Evolutionary conservation across 2,113 vertebrate genomes (phyloP), one percentile per base, ranked within the genome.

Genomic region (Arizona elegans): DNA sequence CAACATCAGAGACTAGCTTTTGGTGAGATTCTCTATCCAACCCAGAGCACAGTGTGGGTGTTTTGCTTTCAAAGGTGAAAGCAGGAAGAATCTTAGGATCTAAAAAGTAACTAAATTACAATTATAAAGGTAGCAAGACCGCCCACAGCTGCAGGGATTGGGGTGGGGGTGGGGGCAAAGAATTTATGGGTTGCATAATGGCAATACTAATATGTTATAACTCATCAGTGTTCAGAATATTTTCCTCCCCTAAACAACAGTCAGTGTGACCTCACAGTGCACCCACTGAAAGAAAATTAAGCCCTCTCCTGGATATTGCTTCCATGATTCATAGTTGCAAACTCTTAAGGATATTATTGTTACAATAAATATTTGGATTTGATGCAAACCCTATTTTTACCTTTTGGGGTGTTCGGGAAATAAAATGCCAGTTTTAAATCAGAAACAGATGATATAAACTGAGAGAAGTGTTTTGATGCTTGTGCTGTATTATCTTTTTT

Each of bases 401-500:
- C 12, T 54, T 17, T 85, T 6, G 24, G 54, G 33, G 43, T 81
- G 5, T 65, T 56, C 8, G 29, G 43, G 21, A 62, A 93, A 58
- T 90, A 86, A 21, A 62, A 87, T 86, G 5, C 47, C 75, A 65
- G 38, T 43, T 2, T 29, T 8, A n/a, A 86, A 86, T 86, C 3
- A 23, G 43, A n/a, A 29, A 33, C 75, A 91, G 58, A 33, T 33
- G 5, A 62, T 15, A 15, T 70, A 92, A 87, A 88, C 47, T 53
- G 0, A 43, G n/a, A 26, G 29, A 85, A 58, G 91, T 26, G 8
- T 21, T 70, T 3, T 90, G 15, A 52, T 8, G 0, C 13, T 52
- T 94, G n/a, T 50, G 11, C 26, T 90, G 85, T 93, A 15, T 70
- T 91, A 23, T 95, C 85, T 89, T 24, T 55, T 21, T 23, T 8